Evolutionary conservation across 1,140 invertebrate species (phyloP), one percentile per base, ranked within the genome.

Genomic region (Drosophila auraria): DNA sequence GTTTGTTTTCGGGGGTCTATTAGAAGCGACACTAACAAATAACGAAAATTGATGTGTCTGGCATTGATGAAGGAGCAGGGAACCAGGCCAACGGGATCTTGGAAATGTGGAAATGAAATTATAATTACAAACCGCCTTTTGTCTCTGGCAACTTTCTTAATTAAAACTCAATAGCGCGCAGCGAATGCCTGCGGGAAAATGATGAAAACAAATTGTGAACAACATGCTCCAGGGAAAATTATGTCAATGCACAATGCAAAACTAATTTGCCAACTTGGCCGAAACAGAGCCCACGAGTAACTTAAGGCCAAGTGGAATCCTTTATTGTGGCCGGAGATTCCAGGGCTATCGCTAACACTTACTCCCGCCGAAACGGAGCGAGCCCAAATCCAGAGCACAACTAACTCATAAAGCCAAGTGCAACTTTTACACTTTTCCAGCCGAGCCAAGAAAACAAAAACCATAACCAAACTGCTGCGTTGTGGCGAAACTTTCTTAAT

Each of bases 401-500:
- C 70, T 66, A 83, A 80, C 83, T 87, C 80, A 87, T 87, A 87
- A 87, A 83, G 80, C 78, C 77, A 82, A 77, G 68, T 87, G 84
- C 77, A 83, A 87, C 68, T 83, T 83, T 83, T 89, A 65, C 60
- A 78, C 59, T 80, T 82, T 78, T 82, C 69, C 64, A 56, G 62
- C 58, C 47, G 12, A 25, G 68, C 40, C 45, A 66, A 75, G 82
- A 86, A 82, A 79, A 78, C 75, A 83, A 83, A 79, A 83, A 70
- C 74, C 71, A 61, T 74, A 83, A 74, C 73, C 71, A 73, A 87
- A 83, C 83, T 87, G 83, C 83, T 86, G 83, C 76, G 80, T 78
- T 84, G 84, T 83, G 82, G 84, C 81, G 81, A 83, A 87, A 90
- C 86, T 90, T 90, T 90, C 86, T 90, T 90, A 90, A 90, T 90